These are phyloP conservation scores for Phengaris arion DNA, from an alignment of 2,888 invertebrate genomes.

Conservation along the genomic window DNA sequence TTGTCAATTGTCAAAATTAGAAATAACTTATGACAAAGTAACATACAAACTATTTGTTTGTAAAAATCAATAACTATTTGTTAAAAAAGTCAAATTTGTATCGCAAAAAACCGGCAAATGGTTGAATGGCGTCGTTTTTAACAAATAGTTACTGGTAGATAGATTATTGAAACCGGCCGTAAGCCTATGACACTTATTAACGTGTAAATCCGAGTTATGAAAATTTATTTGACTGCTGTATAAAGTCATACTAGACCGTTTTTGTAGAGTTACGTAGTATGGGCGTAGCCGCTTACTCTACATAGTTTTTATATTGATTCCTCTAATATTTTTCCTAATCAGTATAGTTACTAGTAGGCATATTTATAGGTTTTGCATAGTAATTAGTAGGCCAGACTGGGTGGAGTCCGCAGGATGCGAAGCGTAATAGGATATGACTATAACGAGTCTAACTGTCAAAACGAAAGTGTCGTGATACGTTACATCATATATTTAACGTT, in stretches of 20 bases:
- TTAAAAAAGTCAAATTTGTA: no score
- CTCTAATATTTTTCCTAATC: conserved; percentile 25
- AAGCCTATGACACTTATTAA: background rate
- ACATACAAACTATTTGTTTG: no score
- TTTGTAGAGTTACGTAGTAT: conserved; percentile 20
- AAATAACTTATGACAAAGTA: no score
- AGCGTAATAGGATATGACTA: conserved; percentile 24
- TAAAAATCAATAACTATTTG: no score
- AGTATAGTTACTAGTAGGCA: background rate
- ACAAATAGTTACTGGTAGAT: no score
- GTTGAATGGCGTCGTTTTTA: no score
- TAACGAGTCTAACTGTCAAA: conserved; percentile 9
- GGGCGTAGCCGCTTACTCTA: conserved; percentile 1
- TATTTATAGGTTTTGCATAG: conserved; percentile 24
- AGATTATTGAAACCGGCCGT: no score
- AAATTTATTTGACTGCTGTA: conserved; percentile 18
- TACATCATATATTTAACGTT: no score
- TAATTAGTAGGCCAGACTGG: conserved; percentile 25
- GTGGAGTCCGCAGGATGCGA: conserved; percentile 24
- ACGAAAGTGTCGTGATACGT: no score
- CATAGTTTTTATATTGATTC: conserved; percentile 25
- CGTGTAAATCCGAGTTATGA: background rate
- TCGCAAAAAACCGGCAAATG: no score
- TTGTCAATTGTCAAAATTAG: no score
- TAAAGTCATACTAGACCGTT: conserved; percentile 10